These are phyloP conservation scores for Montifringilla adamsi DNA, from an alignment of 2,113 vertebrate species.

Conservation along the genomic window DNA sequence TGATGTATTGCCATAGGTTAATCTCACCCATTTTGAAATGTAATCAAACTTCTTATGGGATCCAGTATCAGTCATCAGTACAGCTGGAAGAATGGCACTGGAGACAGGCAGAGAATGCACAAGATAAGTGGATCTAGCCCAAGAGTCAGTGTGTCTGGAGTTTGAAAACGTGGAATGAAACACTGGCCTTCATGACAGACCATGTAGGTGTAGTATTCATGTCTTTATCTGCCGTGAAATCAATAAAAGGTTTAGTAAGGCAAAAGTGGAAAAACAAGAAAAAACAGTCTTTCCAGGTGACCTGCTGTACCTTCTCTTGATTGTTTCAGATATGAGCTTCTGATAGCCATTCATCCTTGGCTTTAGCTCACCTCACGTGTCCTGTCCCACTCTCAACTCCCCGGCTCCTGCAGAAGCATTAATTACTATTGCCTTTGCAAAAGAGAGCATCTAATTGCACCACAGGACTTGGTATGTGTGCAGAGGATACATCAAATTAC, in stretches of 20 bases:
- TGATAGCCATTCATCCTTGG: neutral
- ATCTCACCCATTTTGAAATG: neutral
- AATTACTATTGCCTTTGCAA: neutral
- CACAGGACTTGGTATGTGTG: neutral
- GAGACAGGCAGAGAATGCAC: neutral
- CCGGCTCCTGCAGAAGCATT: neutral
- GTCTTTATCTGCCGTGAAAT: conserved; percentile 20
- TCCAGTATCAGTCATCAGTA: fast-evolving
- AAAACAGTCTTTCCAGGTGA: conserved; percentile 20
- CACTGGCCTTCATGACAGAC: neutral
- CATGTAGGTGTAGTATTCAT: neutral
- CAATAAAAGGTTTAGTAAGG: neutral
- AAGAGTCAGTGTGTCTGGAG: neutral
- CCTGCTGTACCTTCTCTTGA: neutral
- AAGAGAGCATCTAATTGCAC: conserved; percentile 4
- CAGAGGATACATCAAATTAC: neutral
- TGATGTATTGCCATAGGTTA: neutral
- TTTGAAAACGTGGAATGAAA: neutral
- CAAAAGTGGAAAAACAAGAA: conserved; percentile 11
- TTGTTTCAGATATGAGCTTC: neutral
- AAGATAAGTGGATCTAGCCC: neutral
- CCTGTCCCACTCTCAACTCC: neutral
- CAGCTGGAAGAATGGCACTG: neutral
- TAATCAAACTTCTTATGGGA: neutral
- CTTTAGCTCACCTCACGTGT: neutral